Evolutionary conservation across 2,888 invertebrate species (phyloP).

Genomic region (Tanytarsus gracilentus): DNA sequence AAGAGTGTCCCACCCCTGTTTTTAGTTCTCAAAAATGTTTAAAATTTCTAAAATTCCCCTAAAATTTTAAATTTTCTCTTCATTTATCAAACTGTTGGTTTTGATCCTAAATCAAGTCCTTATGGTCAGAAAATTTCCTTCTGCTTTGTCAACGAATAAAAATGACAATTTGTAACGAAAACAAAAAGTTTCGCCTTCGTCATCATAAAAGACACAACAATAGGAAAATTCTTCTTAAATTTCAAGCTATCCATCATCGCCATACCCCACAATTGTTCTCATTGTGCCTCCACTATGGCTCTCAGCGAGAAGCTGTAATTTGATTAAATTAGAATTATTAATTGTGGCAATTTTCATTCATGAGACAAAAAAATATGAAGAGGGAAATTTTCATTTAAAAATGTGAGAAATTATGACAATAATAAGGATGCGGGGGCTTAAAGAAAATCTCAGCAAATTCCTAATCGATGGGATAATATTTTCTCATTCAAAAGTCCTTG

Average conservation of each 20-base stretch:
- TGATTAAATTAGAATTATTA: conserved; percentile 25
- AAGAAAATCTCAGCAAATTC: background rate
- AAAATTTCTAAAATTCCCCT: no score
- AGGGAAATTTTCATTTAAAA: conserved; percentile 8
- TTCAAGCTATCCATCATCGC: background rate
- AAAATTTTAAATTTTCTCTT: no score
- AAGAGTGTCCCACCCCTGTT: no score
- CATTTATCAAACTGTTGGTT: no score
- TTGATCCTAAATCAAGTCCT: no score
- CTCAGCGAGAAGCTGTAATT: conserved; percentile 21
- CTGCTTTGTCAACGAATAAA: no score
- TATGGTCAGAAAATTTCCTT: no score
- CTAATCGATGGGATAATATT: conserved; percentile 3
- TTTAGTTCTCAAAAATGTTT: no score
- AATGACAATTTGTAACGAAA: background rate
- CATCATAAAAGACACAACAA: background rate
- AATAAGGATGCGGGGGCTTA: background rate
- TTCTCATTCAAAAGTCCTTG: background rate
- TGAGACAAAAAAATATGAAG: background rate
- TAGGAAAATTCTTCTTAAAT: background rate
- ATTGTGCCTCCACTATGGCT: background rate
- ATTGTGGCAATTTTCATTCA: conserved; percentile 21
- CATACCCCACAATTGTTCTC: background rate
- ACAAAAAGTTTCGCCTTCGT: background rate
- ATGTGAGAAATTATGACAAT: background rate